Base-by-base conservation (phyloP, 2,797 vertebrate species). In the Myotis planiceps region DNA sequence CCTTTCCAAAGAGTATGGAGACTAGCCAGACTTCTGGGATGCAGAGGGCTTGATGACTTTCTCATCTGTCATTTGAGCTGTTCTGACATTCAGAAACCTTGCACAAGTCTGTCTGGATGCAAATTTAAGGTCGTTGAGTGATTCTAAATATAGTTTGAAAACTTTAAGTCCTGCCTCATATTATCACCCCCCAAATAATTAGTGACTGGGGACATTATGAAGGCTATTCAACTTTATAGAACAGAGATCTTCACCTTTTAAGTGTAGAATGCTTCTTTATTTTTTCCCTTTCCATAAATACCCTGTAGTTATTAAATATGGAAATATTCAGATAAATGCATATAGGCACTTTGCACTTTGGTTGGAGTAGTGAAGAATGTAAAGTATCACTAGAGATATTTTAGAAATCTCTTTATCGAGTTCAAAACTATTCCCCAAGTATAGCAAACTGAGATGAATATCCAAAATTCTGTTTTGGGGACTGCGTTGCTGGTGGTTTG, bases 11-110 rank as follows among this genome's bases (percentile, higher is more conserved):
- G 94, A 32, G 25, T 32, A 39, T 92, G 96, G 96, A 96, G 71
- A 18, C 74, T 58, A 42, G 93, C 96, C 96, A 97, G 94, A 83
- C 91, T 97, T 96, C 94, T 96, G 94, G 88, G 92, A 96, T 84
- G 93, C 88, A 74, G 74, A 96, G 90, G 90, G 47, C 66, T 95
- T 96, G 81, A 94, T 88, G 92, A 92, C 82, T 97, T 94, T 91
- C 72, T 94, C 85, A 92, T 97, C 95, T 97, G 94, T 96, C 96
- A 96, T n/a, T 93, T 69, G 66, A 88, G 68, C 66, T 94, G n/a
- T 58, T 86, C 94, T 97, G 92, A 92, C 85, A 96, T 96, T 95
- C 71, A 94, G 60, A 96, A 95, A 92, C 65, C 92, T 88, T 72
- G 60, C 39, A 47, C 32, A 86, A 90, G 60, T 78, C 51, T 34